Conservation (phyloP, 1,140 invertebrate species). For the Magallana ariakensis region DNA sequence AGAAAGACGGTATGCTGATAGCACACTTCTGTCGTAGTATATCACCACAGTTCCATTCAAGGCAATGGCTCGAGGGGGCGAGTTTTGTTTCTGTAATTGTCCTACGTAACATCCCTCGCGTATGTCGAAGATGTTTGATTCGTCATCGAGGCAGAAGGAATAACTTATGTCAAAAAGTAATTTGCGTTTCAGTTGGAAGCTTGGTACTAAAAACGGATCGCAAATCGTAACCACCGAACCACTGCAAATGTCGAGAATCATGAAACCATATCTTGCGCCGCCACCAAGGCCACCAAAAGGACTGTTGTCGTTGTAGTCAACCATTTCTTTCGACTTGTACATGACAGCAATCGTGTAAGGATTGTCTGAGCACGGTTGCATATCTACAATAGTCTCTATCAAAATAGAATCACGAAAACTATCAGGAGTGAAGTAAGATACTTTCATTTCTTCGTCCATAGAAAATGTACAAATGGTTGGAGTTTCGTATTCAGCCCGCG, state of each 20-base stretch:
- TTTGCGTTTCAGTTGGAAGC: conserved; percentile 45
- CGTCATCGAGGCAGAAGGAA: conserved; percentile 70
- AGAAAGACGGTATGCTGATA: conserved; percentile 67
- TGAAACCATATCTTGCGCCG: conserved; percentile 61
- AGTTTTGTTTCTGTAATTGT: conserved; percentile 55
- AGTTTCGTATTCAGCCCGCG: conserved; percentile 58
- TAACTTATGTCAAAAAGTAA: conserved; percentile 71
- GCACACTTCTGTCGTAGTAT: conserved; percentile 62
- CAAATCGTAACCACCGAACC: conserved; percentile 68
- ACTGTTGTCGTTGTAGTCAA: conserved; percentile 46
- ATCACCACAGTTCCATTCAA: conserved; percentile 68
- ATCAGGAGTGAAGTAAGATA: conserved; percentile 68
- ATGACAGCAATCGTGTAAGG: conserved; percentile 69
- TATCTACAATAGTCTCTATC: conserved; percentile 67
- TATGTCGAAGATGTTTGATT: conserved; percentile 72
- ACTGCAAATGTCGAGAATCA: conserved; percentile 71
- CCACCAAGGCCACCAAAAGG: conserved; percentile 28
- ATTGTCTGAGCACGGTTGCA: conserved; percentile 65
- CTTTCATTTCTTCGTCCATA: conserved; percentile 65
- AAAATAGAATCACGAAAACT: conserved; percentile 68
- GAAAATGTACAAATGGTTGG: conserved; percentile 72
- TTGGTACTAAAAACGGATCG: conserved; percentile 69
- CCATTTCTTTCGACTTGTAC: conserved; percentile 58
- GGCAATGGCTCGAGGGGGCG: conserved; percentile 62
- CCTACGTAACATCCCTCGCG: conserved; percentile 59